These are phyloP conservation scores for Spermophilus dauricus DNA, from an alignment of 2,113 vertebrate genomes.

Conservation along the genomic window DNA sequence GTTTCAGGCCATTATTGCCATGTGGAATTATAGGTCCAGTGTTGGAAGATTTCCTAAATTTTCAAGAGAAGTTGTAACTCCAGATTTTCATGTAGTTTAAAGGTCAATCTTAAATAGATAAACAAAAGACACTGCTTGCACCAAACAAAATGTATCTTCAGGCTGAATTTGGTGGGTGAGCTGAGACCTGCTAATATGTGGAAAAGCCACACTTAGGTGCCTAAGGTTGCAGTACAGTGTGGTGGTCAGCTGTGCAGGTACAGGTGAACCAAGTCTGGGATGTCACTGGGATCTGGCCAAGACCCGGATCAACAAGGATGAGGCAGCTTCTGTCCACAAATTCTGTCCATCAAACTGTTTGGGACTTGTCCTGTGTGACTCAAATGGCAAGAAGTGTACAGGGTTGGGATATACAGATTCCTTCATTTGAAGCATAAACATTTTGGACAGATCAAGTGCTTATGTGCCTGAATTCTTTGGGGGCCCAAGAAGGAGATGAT, in stretches of 20 bases:
- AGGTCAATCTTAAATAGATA: neutral
- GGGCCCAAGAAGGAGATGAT: neutral
- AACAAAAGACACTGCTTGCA: neutral
- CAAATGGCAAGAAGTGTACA: neutral
- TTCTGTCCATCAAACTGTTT: neutral
- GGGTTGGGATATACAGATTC: no score
- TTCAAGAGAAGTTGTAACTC: neutral
- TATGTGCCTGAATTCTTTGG: neutral
- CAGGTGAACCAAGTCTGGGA: neutral
- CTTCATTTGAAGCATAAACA: neutral
- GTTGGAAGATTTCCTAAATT: neutral
- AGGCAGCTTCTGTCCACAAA: neutral
- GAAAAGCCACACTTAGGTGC: neutral
- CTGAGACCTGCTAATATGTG: neutral
- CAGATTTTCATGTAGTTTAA: neutral
- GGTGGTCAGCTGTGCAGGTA: neutral
- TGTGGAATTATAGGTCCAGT: neutral
- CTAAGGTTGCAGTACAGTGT: neutral
- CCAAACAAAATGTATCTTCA: neutral
- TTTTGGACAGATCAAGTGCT: neutral
- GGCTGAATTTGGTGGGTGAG: neutral
- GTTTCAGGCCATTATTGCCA: neutral
- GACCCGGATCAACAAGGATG: neutral
- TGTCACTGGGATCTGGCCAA: neutral
- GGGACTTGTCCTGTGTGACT: no score